Evolutionary conservation across 2,888 invertebrate species (phyloP).

Genomic region (Melinaea menophilus): DNA sequence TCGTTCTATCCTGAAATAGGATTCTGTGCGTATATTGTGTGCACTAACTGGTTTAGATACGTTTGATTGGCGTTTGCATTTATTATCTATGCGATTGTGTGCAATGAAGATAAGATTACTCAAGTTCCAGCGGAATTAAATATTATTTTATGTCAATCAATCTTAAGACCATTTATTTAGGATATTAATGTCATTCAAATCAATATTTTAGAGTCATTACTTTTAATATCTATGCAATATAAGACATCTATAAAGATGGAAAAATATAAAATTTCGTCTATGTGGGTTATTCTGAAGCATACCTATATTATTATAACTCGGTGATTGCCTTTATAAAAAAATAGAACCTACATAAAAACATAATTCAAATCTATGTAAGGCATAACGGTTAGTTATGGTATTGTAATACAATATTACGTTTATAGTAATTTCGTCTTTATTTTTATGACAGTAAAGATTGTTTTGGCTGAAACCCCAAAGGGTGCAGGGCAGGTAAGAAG

Average conservation of each 20-base stretch:
- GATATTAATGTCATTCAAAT: no score
- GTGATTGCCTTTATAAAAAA: constrained; percentile 47
- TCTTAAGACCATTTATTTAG: background rate
- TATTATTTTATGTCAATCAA: background rate
- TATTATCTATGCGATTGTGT: constrained; percentile 17
- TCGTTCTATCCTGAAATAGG: constrained; percentile 22
- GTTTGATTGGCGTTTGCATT: constrained; percentile 29
- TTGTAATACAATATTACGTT: constrained; percentile 37
- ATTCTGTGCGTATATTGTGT: constrained; percentile 30
- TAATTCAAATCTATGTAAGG: constrained; percentile 60
- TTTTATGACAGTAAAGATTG: constrained; percentile 42
- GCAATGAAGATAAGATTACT: constrained; percentile 3
- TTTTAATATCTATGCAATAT: no score
- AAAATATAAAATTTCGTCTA: no score
- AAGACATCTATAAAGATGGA: no score
- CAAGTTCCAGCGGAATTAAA: background rate
- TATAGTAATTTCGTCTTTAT: constrained; percentile 45
- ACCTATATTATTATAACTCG: constrained; percentile 22
- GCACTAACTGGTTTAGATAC: constrained; percentile 31
- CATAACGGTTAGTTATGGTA: constrained; percentile 52
- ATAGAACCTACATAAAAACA: constrained; percentile 45
- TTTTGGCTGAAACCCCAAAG: constrained; percentile 37
- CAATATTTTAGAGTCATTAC: no score
- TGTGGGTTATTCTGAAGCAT: no score
- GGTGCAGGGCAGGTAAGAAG: constrained; percentile 33